Percentiles rank a stretch among this genome's conserved stretches.
Evolutionary conservation across 2,113 vertebrate genomes (phyloP).

Genomic region (Apeltes quadracus): DNA sequence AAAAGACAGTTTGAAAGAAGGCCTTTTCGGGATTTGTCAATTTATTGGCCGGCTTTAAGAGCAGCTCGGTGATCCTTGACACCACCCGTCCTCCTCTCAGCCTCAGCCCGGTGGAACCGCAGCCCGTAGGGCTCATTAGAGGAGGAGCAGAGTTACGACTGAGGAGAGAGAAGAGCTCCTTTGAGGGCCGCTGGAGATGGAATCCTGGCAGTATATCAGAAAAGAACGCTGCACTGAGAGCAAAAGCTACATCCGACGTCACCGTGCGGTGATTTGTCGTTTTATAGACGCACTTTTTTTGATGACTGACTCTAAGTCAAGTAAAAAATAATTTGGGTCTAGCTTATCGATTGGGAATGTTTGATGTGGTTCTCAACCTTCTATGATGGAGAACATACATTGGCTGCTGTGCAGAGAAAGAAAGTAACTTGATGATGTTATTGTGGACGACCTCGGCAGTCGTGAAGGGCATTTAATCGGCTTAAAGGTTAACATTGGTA

Average conservation of each 20-base stretch:
- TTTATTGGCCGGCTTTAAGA: slow-evolving; percentile 19
- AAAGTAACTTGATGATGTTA: not conserved
- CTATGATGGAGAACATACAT: not conserved
- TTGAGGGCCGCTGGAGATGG: slow-evolving; percentile 66
- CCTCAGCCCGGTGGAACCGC: slow-evolving; percentile 62
- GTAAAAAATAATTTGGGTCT: not conserved
- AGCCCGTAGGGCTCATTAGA: slow-evolving; percentile 76
- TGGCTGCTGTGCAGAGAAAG: not conserved
- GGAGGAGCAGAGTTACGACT: slow-evolving; percentile 54
- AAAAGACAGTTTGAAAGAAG: slow-evolving; percentile 5
- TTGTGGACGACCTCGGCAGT: not conserved
- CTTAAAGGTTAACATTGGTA: not conserved
- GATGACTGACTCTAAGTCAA: not conserved
- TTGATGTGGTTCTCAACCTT: not conserved
- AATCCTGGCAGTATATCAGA: slow-evolving; percentile 60
- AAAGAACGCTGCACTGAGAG: slow-evolving; percentile 14
- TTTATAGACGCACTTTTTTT: not conserved
- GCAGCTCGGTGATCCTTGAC: slow-evolving; percentile 41
- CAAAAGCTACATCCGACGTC: not conserved
- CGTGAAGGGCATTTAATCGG: not conserved
- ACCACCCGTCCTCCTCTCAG: slow-evolving; percentile 47
- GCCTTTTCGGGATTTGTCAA: slow-evolving; percentile 25
- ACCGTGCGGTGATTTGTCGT: not conserved
- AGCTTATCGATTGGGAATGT: not conserved
- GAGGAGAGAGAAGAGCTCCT: slow-evolving; percentile 51